These are phyloP conservation scores for Psittacula cyanocephala DNA, from an alignment of 2,113 vertebrate species.

Conservation along the genomic window DNA sequence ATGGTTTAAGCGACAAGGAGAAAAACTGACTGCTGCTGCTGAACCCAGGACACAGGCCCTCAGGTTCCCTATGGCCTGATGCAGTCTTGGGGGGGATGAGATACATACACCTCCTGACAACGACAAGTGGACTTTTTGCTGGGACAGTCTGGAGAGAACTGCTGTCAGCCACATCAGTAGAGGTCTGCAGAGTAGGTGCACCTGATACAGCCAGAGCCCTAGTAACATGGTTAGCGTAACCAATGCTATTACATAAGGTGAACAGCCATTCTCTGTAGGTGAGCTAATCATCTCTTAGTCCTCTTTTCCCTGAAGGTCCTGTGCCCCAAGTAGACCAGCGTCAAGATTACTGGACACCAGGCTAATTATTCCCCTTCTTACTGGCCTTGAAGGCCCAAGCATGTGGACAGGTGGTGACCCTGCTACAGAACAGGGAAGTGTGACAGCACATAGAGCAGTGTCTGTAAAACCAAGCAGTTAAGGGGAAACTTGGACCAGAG, in stretches of 20 bases:
- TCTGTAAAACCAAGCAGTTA: not conserved
- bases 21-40: too few species aligned
- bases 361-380: not conserved
- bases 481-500: not conserved
- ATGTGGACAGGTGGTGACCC: not conserved
- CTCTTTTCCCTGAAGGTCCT: not conserved
- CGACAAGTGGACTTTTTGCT: not conserved
- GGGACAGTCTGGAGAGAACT: not conserved
- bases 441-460: not conserved
- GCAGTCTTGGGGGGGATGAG: not conserved
- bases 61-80: not conserved
- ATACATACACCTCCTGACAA: not conserved
- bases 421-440: not conserved
- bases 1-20: too few species aligned
- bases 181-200: not conserved
- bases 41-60: too few species aligned
- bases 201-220: not conserved
- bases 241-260: not conserved
- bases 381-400: not conserved
- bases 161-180: not conserved
- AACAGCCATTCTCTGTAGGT: not conserved
- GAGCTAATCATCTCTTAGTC: not conserved
- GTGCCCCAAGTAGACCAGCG: not conserved
- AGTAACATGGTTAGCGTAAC: accelerated
- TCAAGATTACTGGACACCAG: not conserved